Conservation (phyloP, 2,113 vertebrate genomes). For the Colinus virginianus region DNA sequence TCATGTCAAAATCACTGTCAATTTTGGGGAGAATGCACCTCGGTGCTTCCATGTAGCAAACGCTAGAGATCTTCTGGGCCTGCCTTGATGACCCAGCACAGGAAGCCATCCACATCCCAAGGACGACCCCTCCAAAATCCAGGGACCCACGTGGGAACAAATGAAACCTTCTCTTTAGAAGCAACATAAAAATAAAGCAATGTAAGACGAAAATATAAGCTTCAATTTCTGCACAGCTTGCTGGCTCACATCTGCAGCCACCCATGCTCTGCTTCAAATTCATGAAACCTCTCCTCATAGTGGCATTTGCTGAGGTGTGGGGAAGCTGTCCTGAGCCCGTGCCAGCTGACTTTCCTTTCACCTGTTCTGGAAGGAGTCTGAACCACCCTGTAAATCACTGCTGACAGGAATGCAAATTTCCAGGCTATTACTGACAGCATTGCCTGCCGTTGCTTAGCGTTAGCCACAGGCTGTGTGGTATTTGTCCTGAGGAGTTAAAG, state of each 20-base stretch:
- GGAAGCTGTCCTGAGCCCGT: background rate
- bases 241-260: background rate
- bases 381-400: background rate
- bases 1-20: background rate
- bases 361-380: background rate
- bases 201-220: background rate
- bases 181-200: background rate
- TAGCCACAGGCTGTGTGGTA: background rate
- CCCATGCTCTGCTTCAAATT: background rate
- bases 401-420: conserved; percentile 27
- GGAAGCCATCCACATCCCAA: background rate
- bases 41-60: background rate
- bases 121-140: background rate
- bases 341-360: conserved; percentile 14
- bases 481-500: background rate
- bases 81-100: background rate
- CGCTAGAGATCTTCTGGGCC: background rate
- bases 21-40: background rate
- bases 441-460: background rate
- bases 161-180: background rate
- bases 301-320: background rate
- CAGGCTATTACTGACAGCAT: background rate
- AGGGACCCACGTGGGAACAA: background rate
- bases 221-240: background rate
- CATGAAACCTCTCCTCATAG: background rate